Conservation (phyloP, 2,888 invertebrate genomes). For the Scrobipalpa atriplicella region DNA sequence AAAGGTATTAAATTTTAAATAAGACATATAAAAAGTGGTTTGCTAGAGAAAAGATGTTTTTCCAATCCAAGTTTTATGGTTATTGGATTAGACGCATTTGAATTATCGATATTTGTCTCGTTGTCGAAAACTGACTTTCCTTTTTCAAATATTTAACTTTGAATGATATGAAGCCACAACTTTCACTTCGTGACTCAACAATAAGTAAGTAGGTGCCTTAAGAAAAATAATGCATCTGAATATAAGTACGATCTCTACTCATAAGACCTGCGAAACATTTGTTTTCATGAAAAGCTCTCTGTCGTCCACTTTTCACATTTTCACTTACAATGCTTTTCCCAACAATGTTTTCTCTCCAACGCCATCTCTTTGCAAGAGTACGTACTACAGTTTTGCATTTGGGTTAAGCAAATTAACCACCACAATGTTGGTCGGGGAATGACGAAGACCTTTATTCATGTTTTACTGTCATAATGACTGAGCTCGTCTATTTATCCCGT, state of each 20-base stretch:
- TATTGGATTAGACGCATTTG: no score
- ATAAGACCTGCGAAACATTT: not conserved
- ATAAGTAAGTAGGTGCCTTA: no score
- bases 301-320: conserved; percentile 11
- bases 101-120: no score
- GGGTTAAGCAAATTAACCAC: conserved; percentile 8
- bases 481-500: not conserved
- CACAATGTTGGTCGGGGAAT: not conserved
- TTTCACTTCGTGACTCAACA: no score
- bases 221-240: not conserved
- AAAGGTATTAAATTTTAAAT: no score
- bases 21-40: no score
- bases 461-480: not conserved
- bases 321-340: not conserved
- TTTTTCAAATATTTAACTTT: no score
- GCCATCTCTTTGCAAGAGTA: not conserved
- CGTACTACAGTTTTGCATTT: not conserved
- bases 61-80: no score
- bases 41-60: no score
- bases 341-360: not conserved
- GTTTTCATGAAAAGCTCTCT: conserved; percentile 2
- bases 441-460: not conserved
- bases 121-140: no score
- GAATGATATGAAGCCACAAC: no score
- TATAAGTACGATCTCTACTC: not conserved